Evolutionary conservation across 2,888 invertebrate genomes (phyloP).

Genomic region (Synergus itoensis): DNA sequence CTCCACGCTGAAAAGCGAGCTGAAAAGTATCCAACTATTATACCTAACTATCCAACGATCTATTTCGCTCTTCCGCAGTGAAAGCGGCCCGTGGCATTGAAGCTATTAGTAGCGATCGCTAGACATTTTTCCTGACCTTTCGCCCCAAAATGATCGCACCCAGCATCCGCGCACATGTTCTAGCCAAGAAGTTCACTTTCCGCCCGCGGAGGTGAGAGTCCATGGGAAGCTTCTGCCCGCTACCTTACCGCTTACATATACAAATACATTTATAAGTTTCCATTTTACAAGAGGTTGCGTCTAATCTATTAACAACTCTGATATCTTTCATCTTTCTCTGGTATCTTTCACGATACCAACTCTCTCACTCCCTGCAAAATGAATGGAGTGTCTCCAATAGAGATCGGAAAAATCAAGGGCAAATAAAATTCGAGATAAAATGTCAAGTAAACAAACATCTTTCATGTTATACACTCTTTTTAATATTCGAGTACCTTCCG

Average conservation of each 20-base stretch:
- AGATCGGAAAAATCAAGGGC: too few species aligned
- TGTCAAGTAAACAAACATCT: too few species aligned
- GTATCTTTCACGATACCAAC: constrained; percentile 8
- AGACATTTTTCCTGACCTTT: constrained; percentile 70
- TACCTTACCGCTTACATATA: constrained; percentile 60
- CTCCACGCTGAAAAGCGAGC: not conserved
- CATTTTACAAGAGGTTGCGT: constrained; percentile 52
- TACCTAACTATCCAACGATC: constrained; percentile 4
- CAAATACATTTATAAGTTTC: constrained; percentile 46
- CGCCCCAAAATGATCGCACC: constrained; percentile 68
- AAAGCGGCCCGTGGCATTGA: constrained; percentile 69
- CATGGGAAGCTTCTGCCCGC: constrained; percentile 76
- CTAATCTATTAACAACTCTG: constrained; percentile 49
- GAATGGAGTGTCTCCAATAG: too few species aligned
- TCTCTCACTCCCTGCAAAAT: not conserved
- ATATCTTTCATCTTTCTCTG: constrained; percentile 29
- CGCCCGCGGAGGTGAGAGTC: constrained; percentile 77
- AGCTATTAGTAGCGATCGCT: constrained; percentile 63
- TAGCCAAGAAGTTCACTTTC: constrained; percentile 71
- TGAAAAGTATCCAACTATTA: not conserved
- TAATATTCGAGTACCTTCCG: not conserved
- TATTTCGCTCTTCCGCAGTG: constrained; percentile 60
- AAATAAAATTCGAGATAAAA: too few species aligned
- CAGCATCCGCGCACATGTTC: constrained; percentile 55
- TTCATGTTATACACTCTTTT: too few species aligned